Evolutionary conservation across 2,888 invertebrate species (phyloP).

Genomic region (Neoscelio sp.): DNA sequence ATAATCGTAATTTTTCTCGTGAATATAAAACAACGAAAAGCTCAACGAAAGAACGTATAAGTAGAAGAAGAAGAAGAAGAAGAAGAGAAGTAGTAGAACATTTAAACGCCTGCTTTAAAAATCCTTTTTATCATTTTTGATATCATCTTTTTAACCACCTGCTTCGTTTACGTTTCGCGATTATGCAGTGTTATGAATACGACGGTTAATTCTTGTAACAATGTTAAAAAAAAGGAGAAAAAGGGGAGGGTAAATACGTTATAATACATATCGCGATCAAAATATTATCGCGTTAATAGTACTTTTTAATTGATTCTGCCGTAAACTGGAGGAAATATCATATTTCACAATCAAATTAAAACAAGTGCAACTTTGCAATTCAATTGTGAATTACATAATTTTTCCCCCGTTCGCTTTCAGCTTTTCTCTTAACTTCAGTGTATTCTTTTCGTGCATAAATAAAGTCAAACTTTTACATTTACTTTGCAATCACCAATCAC

Average conservation of each 20-base stretch:
- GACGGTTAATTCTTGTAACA: slow-evolving; percentile 32
- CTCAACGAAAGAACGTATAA: slow-evolving; percentile 17
- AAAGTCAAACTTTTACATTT: slow-evolving; percentile 9
- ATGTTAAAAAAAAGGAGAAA: slow-evolving; percentile 70
- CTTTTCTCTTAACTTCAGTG: too few species aligned
- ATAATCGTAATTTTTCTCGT: slow-evolving; percentile 24
- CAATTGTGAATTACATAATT: too few species aligned
- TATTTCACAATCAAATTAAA: too few species aligned
- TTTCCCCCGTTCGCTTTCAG: too few species aligned
- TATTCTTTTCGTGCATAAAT: slow-evolving; percentile 48
- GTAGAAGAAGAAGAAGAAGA: neutral
- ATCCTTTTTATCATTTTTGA: too few species aligned
- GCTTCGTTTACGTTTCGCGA: too few species aligned
- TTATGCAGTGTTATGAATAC: slow-evolving; percentile 26
- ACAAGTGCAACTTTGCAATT: too few species aligned
- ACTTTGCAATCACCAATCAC: slow-evolving; percentile 40
- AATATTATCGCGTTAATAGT: slow-evolving; percentile 76
- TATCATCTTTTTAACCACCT: too few species aligned
- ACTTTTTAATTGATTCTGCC: slow-evolving; percentile 67
- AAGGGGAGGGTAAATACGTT: slow-evolving; percentile 72
- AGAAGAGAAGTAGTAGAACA: neutral
- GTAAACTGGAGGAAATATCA: too few species aligned
- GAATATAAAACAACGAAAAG: neutral
- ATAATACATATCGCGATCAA: slow-evolving; percentile 76
- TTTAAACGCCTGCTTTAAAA: too few species aligned